Percentiles rank a stretch among this genome's conserved stretches.
Evolutionary conservation across 2,113 vertebrate species (phyloP).

Genomic region (Hipposideros armiger): DNA sequence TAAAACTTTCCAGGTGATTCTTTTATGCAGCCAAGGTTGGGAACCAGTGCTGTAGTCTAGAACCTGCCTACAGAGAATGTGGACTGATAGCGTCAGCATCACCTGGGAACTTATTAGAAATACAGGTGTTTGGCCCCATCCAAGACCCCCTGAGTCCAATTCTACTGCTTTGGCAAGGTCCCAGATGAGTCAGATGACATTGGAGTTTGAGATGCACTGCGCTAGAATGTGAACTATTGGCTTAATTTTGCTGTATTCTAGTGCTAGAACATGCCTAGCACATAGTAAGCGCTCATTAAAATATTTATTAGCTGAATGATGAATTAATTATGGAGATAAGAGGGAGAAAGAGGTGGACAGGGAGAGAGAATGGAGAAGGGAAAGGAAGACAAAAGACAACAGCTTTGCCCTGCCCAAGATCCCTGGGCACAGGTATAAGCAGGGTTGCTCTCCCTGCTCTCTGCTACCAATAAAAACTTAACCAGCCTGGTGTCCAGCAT

Average conservation of each 20-base stretch:
- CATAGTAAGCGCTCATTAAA: not conserved
- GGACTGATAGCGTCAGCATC: not conserved
- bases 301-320: not conserved
- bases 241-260: not conserved
- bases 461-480: not conserved
- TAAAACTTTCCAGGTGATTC: not conserved
- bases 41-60: not conserved
- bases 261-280: not conserved
- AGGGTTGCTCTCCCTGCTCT: not conserved
- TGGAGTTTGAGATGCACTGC: not conserved
- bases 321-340: not conserved
- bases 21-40: accelerated
- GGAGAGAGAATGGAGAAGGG: not conserved
- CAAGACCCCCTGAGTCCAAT: not conserved
- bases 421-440: too few relatives aligned
- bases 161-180: not conserved
- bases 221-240: not conserved
- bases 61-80: not conserved
- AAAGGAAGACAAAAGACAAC: not conserved
- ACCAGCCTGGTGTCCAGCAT: not conserved
- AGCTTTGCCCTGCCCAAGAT: not conserved
- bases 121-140: not conserved
- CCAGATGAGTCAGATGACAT: not conserved
- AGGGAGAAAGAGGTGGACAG: not conserved
- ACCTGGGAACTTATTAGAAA: not conserved